Conservation (phyloP, 37 sponge, comb jelly and placozoan species). For the Tethya wilhelma region DNA sequence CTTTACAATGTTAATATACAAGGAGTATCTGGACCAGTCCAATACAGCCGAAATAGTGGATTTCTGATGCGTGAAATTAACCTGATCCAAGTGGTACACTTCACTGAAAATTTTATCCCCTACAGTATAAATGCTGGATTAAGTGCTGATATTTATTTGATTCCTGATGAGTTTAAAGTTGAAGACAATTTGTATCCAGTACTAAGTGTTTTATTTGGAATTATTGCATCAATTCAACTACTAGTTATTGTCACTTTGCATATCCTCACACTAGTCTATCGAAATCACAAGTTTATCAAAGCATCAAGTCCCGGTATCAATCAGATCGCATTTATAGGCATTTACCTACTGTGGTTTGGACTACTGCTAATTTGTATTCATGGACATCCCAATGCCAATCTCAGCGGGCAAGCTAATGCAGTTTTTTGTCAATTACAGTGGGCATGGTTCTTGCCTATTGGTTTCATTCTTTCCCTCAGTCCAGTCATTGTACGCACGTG, state of each 20-base stretch:
- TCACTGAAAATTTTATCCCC: neutral
- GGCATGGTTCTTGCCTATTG: slow-evolving; percentile 3
- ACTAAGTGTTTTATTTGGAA: neutral
- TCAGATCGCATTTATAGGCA: neutral
- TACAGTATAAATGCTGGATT: neutral
- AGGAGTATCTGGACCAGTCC: slow-evolving; percentile 4
- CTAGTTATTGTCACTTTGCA: neutral
- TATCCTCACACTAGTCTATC: neutral
- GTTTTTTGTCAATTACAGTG: slow-evolving; percentile 10
- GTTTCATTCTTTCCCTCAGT: neutral
- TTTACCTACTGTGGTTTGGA: neutral
- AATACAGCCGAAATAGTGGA: neutral
- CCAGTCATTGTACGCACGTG: slow-evolving; percentile 15
- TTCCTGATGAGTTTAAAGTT: neutral
- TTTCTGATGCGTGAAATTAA: neutral
- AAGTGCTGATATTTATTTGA: neutral
- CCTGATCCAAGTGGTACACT: neutral
- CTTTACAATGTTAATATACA: neutral
- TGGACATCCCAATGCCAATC: neutral
- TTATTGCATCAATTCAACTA: neutral
- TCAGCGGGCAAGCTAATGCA: neutral
- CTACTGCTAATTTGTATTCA: no score
- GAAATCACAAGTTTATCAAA: neutral
- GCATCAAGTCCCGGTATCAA: neutral
- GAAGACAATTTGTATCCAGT: neutral